Evolutionary conservation across 2,888 invertebrate genomes (phyloP), one percentile per base, ranked within the genome.

Genomic region (Craniophora ligustri): DNA sequence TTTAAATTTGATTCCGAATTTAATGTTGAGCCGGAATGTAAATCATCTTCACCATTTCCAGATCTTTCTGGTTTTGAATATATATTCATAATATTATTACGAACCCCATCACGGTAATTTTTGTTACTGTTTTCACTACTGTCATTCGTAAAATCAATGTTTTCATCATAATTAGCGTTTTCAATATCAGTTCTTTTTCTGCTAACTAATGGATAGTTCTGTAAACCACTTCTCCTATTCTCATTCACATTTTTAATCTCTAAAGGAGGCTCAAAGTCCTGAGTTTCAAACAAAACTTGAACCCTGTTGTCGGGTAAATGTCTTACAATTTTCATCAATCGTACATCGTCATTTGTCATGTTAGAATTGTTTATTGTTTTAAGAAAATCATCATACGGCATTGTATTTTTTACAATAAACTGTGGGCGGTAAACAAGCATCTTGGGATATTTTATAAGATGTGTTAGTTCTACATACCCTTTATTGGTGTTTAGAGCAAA

Each of bases 381-480:
- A 13, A 61, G 23, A 36, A 60, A 74, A 14, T 74, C 58, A 5
- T 72, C 56, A 11, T 65, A 64, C 4, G 64, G 56, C 32, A 72
- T 51, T 8, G 42, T 58, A 6, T 64, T 67, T 57, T 72, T 72
- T 1, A 71, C 46, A 14, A 72, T 8, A n/a, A 67, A 56, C 38
- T 74, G 72, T 28, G 72, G 67, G 5, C 54, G 64, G 44, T 71
- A 71, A 1, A 65, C 23, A 8, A 67, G 40, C 1, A 42, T 45
- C 54, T 67, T 71, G 2, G 72, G 67, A 60, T 74, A 54, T 31
- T 64, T 72, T 23, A 72, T 36, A 28, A 72, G 51, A 49, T 74
- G 54, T 23, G 61, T 62, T 21, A 72, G 49, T 44, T 74, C 65
- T 42, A 74, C 57, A 19, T 72, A 59, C 49, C 57, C 75, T 34